Evolutionary conservation across 1,140 invertebrate species (phyloP).

Genomic region (Lepidurus couesii): DNA sequence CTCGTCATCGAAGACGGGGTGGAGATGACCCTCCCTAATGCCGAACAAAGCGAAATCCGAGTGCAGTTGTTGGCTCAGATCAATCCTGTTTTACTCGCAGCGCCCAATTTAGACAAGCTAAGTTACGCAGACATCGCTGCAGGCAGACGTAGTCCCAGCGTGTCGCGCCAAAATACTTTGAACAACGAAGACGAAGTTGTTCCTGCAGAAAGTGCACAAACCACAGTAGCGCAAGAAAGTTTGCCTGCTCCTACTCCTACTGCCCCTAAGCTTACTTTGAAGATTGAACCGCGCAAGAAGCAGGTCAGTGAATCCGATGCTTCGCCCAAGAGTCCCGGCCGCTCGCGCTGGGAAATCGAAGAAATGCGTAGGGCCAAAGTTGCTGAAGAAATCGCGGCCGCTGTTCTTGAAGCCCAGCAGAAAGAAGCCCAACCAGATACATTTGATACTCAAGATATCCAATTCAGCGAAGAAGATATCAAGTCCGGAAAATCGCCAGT

Average conservation of each 20-base stretch:
- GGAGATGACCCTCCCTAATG: constrained; percentile 11
- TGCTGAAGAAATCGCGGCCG: background rate
- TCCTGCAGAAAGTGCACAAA: constrained; percentile 29
- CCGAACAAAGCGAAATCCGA: background rate
- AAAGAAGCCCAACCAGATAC: background rate
- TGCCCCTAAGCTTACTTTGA: background rate
- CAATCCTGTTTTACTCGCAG: background rate
- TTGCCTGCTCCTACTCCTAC: background rate
- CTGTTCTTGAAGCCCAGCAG: background rate
- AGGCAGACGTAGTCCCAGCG: constrained; percentile 47
- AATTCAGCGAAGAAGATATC: background rate
- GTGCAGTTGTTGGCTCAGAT: background rate
- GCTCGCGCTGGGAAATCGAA: constrained; percentile 33
- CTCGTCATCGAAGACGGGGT: constrained; percentile 39
- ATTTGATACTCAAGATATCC: background rate
- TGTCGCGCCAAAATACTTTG: constrained; percentile 29
- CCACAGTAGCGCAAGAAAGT: background rate
- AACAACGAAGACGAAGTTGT: constrained; percentile 28
- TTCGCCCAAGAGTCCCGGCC: constrained; percentile 27
- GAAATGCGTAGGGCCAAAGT: constrained; percentile 19
- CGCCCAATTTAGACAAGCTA: constrained; percentile 34
- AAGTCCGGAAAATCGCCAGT: background rate
- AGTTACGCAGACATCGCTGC: constrained; percentile 54
- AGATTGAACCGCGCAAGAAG: constrained; percentile 23
- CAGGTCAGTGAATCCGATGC: background rate